Conservation (phyloP, 2,888 invertebrate species). For the Digitonthophagus gazella region DNA sequence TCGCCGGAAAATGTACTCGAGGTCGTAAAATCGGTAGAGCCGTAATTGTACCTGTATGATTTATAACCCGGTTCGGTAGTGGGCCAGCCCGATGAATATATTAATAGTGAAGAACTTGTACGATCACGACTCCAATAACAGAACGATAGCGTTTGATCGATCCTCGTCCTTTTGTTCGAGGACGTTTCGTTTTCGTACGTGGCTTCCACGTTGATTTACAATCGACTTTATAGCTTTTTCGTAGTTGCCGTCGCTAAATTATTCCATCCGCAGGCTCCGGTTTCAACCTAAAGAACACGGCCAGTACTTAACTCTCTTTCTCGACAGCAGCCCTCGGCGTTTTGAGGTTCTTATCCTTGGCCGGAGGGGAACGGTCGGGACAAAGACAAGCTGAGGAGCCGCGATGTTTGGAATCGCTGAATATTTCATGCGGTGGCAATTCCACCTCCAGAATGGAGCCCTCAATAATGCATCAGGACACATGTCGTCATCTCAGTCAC, state of each 20-base stretch:
- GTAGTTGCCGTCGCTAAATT: background rate
- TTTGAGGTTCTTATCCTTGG: background rate
- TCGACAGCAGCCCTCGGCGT: background rate
- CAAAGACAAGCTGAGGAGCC: background rate
- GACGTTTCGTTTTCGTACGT: background rate
- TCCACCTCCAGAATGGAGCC: conserved; percentile 23
- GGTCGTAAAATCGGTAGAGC: background rate
- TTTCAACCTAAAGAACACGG: background rate
- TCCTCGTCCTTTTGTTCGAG: background rate
- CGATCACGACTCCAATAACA: background rate
- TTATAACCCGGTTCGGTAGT: background rate
- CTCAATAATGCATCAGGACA: conserved; percentile 24
- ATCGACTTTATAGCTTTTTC: background rate
- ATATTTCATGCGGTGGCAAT: conserved; percentile 14
- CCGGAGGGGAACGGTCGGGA: too few species aligned
- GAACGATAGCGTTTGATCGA: background rate
- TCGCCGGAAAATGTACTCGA: background rate
- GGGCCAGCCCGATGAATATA: background rate
- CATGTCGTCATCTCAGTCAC: conserved; percentile 34
- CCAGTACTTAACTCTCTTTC: background rate
- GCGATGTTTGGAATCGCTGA: conserved; percentile 8
- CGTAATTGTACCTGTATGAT: background rate
- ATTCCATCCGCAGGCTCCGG: background rate
- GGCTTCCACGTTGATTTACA: background rate
- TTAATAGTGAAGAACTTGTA: background rate